phyloP scores from a whole-genome alignment of 1,140 invertebrate species.

The Drosophila simulans region DNA sequence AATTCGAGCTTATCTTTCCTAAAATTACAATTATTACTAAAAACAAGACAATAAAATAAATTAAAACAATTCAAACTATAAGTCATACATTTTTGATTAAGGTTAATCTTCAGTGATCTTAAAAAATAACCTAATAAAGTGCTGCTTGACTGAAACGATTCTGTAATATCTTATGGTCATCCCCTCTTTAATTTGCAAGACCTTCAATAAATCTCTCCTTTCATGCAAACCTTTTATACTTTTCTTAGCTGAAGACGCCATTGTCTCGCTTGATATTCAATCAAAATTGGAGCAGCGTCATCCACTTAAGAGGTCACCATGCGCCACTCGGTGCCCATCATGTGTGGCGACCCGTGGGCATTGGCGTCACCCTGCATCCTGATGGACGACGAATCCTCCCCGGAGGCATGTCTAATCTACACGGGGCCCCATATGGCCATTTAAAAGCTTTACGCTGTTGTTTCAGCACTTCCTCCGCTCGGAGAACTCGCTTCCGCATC shows the following conservation, averaged over 20 bases:
- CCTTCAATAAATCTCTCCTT: background rate
- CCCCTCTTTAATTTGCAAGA: background rate
- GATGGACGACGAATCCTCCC: conserved; percentile 6
- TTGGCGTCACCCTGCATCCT: conserved; percentile 1
- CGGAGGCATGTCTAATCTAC: conserved; percentile 57
- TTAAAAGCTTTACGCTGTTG: conserved; percentile 80
- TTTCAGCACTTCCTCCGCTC: conserved; percentile 62
- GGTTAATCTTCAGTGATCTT: no score
- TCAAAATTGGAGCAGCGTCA: conserved; percentile 47
- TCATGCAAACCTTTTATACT: background rate
- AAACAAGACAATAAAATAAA: no score
- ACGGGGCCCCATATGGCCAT: conserved; percentile 53
- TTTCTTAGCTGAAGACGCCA: background rate
- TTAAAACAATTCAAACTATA: no score
- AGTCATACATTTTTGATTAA: no score
- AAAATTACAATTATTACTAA: no score
- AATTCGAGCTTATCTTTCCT: background rate
- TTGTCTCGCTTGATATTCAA: conserved; percentile 33
- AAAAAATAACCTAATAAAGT: no score
- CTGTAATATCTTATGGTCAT: background rate
- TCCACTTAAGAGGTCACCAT: conserved; percentile 55
- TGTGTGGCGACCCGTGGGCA: background rate
- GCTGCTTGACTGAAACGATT: background rate
- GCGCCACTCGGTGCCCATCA: conserved; percentile 12
- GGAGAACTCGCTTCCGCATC: conserved; percentile 46